These are phyloP conservation scores for Phaethornis superciliosus DNA, from an alignment of 2,113 vertebrate genomes.

Conservation along the genomic window DNA sequence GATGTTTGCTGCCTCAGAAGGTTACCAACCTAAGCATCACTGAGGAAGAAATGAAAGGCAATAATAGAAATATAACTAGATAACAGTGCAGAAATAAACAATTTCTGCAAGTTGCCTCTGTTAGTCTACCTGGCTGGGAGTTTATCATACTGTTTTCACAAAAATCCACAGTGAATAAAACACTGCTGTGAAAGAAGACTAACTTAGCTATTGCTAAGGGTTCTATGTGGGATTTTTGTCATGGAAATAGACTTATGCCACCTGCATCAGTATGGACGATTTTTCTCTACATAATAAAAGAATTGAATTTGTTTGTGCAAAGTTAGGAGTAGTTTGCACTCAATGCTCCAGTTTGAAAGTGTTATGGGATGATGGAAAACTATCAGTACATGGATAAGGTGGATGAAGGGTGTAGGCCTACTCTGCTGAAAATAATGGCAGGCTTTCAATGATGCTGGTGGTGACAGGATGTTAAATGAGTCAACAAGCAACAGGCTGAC, in stretches of 20 bases:
- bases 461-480: background rate
- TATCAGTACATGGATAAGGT: too few species aligned
- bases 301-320: background rate
- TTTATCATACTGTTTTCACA: background rate
- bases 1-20: background rate
- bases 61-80: background rate
- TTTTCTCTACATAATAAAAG: background rate
- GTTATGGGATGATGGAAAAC: background rate
- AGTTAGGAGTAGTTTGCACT: background rate
- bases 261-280: background rate
- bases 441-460: background rate
- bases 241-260: background rate
- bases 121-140: background rate
- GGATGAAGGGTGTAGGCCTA: background rate
- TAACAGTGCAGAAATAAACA: background rate
- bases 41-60: background rate
- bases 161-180: background rate
- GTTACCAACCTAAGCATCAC: background rate
- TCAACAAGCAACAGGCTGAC: background rate
- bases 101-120: background rate
- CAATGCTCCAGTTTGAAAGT: fast-evolving
- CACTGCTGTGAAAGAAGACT: background rate
- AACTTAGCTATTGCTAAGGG: background rate
- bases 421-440: fast-evolving
- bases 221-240: background rate